Evolutionary conservation across 2,113 vertebrate species (phyloP), one percentile per base, ranked within the genome.

Genomic region (Zosterops borbonicus): DNA sequence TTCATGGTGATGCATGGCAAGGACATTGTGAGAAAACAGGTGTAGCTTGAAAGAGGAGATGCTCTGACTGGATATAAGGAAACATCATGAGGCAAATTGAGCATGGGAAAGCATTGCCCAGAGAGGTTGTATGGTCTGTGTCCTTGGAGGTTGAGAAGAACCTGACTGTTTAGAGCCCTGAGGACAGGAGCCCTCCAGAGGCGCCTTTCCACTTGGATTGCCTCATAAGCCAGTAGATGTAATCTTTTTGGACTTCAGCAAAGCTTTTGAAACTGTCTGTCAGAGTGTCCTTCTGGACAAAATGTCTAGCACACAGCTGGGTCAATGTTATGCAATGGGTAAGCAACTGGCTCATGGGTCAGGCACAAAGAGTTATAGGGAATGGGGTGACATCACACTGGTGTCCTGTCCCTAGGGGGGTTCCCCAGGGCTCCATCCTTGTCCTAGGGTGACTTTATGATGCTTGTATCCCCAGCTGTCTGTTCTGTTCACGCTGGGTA

Each of bases 391-490:
- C 46, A 27, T 60, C 37, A 60, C 33, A 35, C 39, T 44, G 55
- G 33, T 33, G 9, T 87, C 33, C 63, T 69, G 22, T 39, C 27
- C 19, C 22, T 28, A 33, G 11, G 6, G 21, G 18, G 2, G 11
- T 10, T 60, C 37, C 33, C 22, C 33, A 69, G 55, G 27, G 39
- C 33, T 60, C 33, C 55, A 60, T 69, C 31, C 31, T 42, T 23
- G 14, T n/a, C 14, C 49, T 29, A 20, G 17, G 31, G 7, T 19
- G 31, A 31, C 53, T 49, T 39, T 60, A 24, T 76, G 44, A 16
- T 64, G 39, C 11, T 53, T 44, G 9, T 53, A 64, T 35, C 39
- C 47, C 14, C 23, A 42, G 0, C 6, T 0, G 3, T 39, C 35
- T 39, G 46, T 14, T 78, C 59, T 52, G 47, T 42, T 52, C 42